Conservation (phyloP, 1,140 invertebrate species). For the Atta colombica region DNA sequence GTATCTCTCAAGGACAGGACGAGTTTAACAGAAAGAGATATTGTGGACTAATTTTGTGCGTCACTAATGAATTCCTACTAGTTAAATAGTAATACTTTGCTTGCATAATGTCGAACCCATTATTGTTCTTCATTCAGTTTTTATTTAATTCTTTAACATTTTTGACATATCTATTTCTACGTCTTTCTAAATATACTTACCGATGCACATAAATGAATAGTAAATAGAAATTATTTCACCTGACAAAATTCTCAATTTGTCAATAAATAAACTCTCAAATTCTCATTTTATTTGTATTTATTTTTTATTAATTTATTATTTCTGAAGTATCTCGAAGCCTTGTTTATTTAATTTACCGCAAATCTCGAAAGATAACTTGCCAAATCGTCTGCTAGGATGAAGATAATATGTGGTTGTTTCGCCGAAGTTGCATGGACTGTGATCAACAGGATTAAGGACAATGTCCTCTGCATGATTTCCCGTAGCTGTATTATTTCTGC, state of each 20-base stretch:
- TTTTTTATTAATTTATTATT: not conserved
- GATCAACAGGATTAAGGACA: not conserved
- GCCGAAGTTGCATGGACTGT: not conserved
- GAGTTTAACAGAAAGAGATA: not conserved
- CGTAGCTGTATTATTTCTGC: not conserved
- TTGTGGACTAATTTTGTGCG: not conserved
- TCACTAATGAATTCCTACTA: not conserved
- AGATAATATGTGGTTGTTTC: conserved; percentile 88
- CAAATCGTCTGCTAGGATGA: conserved; percentile 91
- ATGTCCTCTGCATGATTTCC: not conserved
- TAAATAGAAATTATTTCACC: not conserved
- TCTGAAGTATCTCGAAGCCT: not conserved
- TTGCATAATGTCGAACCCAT: not conserved
- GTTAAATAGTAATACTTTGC: not conserved
- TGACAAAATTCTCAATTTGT: not conserved
- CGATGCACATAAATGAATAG: not conserved
- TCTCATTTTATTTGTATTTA: not conserved
- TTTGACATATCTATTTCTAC: not conserved
- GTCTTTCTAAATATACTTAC: not conserved
- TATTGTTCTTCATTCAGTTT: not conserved
- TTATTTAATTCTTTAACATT: not conserved
- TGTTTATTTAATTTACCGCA: not conserved
- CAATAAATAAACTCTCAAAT: too few species aligned
- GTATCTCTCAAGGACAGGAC: too few species aligned
- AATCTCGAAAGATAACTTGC: conserved; percentile 84